A percentile compares a stretch with the other conserved stretches of the same genome.
These are phyloP conservation scores for Vombatus ursinus DNA, from an alignment of 2,113 vertebrate genomes.

Conservation along the genomic window DNA sequence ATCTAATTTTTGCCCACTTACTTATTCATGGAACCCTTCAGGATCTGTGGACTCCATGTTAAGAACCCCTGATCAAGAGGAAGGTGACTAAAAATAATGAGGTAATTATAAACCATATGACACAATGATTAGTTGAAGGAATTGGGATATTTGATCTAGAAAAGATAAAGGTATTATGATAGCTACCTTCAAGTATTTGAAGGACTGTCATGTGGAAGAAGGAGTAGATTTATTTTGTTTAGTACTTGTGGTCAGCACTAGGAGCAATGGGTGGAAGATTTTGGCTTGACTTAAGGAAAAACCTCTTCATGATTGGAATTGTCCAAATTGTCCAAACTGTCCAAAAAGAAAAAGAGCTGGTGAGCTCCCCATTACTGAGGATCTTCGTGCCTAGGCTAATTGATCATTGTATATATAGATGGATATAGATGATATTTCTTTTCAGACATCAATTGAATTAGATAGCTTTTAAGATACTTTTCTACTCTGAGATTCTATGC, in stretches of 20 bases:
- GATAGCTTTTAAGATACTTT: conserved; percentile 56
- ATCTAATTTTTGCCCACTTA: too few relatives aligned
- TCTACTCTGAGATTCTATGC: neutral
- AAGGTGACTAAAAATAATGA: too few relatives aligned
- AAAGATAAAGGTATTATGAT: neutral
- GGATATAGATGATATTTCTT: neutral
- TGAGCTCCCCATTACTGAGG: neutral
- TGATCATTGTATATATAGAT: neutral
- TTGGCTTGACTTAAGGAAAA: neutral
- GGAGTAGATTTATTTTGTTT: neutral
- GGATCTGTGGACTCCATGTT: too few relatives aligned
- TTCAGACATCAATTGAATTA: neutral
- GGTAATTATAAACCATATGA: too few relatives aligned
- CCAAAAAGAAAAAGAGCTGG: neutral
- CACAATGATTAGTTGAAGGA: too few relatives aligned
- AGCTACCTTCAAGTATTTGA: neutral
- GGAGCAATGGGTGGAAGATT: neutral
- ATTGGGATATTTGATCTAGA: too few relatives aligned
- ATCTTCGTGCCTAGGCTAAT: neutral
- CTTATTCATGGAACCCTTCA: too few relatives aligned
- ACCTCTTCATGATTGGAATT: neutral
- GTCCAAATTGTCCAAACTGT: neutral
- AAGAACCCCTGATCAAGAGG: too few relatives aligned
- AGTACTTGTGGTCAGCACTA: too few relatives aligned
- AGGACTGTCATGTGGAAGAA: neutral